Base-by-base conservation (phyloP, 2,888 invertebrate species). In the Arge pagana region DNA sequence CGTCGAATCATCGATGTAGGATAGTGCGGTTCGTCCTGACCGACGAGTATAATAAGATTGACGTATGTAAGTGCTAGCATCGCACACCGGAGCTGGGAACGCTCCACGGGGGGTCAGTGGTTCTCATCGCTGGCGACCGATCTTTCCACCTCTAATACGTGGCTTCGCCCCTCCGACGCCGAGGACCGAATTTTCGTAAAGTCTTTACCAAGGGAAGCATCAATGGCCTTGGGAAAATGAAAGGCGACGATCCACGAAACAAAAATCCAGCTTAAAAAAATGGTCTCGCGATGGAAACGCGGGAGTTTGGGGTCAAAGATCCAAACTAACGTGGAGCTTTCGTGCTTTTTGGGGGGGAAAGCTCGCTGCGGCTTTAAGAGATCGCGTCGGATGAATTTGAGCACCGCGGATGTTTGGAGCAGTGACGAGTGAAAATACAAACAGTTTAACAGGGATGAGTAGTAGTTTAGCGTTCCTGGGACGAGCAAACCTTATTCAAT, bases 351-450 rank as follows among this genome's bases (percentile, higher is more conserved):
- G 59, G 61, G 57, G 64, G 67, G 65, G 68, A 65, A 66, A 60
- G 63, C 63, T 70, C 55, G 64, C 58, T 59, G 62, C 59, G 63
- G 62, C 58, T n/a, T n/a, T n/a, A n/a, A n/a, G n/a, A n/a, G n/a
- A n/a, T n/a, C n/a, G 59, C 59, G 62, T 19, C 39, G 64, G 67
- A 67, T 68, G 62, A 66, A 67, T 66, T 68, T 65, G 64, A 66
- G 66, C 65, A 67, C 65, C 68, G 63, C 63, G 60, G 60, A 65
- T 60, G 61, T 55, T 63, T 62, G 62, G 62, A 59, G 61, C 64
- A 68, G 70, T 72, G 72, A 71, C 71, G 71, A 72, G 71, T 71
- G 69, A 70, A 70, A 72, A 72, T 72, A 71, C 69, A 72, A 71
- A 71, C 71, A 71, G 67, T 71, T 71, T 72, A 71, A 71, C 68